Conservation (phyloP, 2,888 invertebrate species). For the Drosophila birchii region DNA sequence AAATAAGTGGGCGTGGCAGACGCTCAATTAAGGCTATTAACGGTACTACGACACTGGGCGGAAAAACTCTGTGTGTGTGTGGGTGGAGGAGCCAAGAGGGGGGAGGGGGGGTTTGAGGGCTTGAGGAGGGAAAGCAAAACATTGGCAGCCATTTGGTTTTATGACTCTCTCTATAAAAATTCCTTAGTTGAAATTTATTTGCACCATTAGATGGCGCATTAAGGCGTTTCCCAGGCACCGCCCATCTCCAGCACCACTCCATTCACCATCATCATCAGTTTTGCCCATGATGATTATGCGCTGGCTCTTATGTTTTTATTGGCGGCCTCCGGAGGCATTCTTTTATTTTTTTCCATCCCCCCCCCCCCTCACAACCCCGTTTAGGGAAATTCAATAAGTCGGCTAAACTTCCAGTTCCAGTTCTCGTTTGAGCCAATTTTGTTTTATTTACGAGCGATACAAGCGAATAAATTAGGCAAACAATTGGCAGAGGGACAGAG, state of each 20-base stretch:
- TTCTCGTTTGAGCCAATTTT: slow-evolving; percentile 70
- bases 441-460: slow-evolving; percentile 78
- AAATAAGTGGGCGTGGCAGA: slow-evolving; percentile 77
- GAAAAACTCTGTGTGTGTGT: neutral
- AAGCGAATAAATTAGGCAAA: slow-evolving; percentile 77
- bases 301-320: slow-evolving; percentile 56
- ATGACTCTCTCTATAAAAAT: slow-evolving; percentile 77
- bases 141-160: slow-evolving; percentile 78
- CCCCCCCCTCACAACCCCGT: neutral
- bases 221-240: slow-evolving; percentile 54
- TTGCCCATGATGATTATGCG: slow-evolving; percentile 64
- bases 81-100: neutral
- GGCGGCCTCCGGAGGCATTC: slow-evolving; percentile 26
- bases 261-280: slow-evolving; percentile 5
- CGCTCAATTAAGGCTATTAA: slow-evolving; percentile 80
- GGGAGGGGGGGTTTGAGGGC: too few relatives aligned
- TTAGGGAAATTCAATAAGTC: slow-evolving; percentile 74
- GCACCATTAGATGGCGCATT: slow-evolving; percentile 77
- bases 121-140: slow-evolving; percentile 43
- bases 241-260: neutral
- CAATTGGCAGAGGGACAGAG: slow-evolving; percentile 48
- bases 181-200: slow-evolving; percentile 81
- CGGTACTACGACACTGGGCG: slow-evolving; percentile 56
- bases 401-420: slow-evolving; percentile 53
- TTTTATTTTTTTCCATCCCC: neutral